A percentile compares a stretch with the other conserved stretches of the same genome.
phyloP scores from a whole-genome alignment of 2,888 invertebrate species.

The Pardosa pseudoannulata region DNA sequence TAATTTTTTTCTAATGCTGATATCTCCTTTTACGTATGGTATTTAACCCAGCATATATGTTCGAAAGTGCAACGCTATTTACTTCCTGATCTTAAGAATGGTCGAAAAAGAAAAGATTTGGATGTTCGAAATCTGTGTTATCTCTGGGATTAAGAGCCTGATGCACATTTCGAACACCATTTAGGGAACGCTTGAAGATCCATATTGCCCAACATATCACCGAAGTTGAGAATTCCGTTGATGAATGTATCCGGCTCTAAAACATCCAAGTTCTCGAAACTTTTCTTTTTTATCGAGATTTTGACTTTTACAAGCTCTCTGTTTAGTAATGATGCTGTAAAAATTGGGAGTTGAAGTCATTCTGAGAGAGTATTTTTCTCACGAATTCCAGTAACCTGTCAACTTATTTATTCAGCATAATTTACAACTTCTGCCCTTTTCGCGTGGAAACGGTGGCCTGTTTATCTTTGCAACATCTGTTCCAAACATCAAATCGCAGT shows the following conservation, averaged over 20 bases:
- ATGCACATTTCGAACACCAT: background rate
- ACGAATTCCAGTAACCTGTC: conserved; percentile 63
- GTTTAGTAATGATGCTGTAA: conserved; percentile 67
- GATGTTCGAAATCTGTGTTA: no score
- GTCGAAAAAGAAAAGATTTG: no score
- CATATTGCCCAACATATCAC: conserved; percentile 13
- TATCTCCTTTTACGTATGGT: no score
- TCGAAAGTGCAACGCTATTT: no score
- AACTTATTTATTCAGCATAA: conserved; percentile 69
- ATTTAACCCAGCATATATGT: no score
- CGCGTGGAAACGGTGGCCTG: conserved; percentile 56
- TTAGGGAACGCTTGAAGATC: background rate
- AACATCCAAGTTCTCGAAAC: conserved; percentile 25
- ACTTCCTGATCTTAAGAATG: no score
- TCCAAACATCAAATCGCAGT: conserved; percentile 46
- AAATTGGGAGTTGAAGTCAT: conserved; percentile 54
- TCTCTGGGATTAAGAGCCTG: no score
- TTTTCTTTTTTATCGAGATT: conserved; percentile 50
- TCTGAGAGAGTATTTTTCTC: conserved; percentile 52
- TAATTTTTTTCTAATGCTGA: no score
- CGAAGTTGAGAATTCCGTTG: conserved; percentile 35
- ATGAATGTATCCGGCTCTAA: conserved; percentile 48
- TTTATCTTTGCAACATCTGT: conserved; percentile 71
- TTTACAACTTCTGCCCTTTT: conserved; percentile 60
- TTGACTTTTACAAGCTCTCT: conserved; percentile 61